Percentiles rank a stretch among this genome's conserved stretches.
phyloP scores from a whole-genome alignment of 2,797 vertebrate species.

The Acanthurus lineatus region DNA sequence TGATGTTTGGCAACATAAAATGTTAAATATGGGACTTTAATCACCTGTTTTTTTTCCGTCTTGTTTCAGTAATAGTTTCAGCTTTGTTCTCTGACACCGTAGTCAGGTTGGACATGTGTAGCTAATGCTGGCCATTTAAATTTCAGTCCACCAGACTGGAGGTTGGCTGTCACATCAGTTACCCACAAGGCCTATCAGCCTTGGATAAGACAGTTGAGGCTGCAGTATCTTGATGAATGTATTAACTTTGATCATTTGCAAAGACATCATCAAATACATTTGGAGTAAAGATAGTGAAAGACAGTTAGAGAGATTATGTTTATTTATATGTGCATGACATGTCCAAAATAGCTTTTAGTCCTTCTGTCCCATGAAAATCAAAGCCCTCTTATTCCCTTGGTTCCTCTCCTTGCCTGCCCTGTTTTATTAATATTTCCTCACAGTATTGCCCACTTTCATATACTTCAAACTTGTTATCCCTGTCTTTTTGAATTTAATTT shows the following conservation, averaged over 20 bases:
- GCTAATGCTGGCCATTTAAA: not conserved
- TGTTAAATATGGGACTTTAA: not conserved
- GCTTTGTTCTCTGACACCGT: not conserved
- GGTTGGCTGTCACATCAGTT: conserved; percentile 22
- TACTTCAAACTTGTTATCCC: conserved; percentile 76
- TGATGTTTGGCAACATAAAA: not conserved
- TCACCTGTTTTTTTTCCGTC: not conserved
- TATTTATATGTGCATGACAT: conserved; percentile 33
- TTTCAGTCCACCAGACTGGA: conserved; percentile 2
- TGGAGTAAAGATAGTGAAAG: not conserved
- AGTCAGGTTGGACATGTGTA: not conserved
- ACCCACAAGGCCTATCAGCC: conserved; percentile 21
- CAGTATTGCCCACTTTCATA: conserved; percentile 70
- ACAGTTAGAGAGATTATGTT: not conserved
- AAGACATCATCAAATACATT: conserved; percentile 19
- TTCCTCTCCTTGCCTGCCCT: conserved; percentile 59
- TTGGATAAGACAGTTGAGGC: conserved; percentile 9
- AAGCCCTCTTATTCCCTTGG: conserved; percentile 42
- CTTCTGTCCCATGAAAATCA: conserved; percentile 63
- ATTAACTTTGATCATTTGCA: conserved; percentile 33
- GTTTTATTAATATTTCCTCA: conserved; percentile 75
- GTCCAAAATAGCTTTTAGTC: conserved; percentile 61
- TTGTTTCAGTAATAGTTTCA: too few relatives aligned
- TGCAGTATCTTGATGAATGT: conserved; percentile 9
- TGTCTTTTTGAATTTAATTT: conserved; percentile 80